These are phyloP conservation scores for Incurvaria masculella DNA, from an alignment of 2,888 invertebrate species.

Conservation along the genomic window DNA sequence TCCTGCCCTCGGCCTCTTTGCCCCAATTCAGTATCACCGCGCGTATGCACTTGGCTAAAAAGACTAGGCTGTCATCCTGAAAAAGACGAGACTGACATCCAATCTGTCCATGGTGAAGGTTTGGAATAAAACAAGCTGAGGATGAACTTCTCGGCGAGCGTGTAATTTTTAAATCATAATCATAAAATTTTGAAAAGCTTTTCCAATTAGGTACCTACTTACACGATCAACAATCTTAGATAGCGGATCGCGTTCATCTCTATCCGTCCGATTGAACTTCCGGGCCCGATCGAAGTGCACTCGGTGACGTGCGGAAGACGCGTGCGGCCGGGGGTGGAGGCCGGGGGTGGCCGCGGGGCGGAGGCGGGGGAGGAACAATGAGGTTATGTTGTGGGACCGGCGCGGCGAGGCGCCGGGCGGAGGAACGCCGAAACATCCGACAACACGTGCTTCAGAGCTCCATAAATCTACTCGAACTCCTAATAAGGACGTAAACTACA, in stretches of 20 bases:
- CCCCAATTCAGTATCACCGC: too few relatives aligned
- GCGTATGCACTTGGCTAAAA: too few relatives aligned
- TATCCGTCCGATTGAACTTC: not conserved
- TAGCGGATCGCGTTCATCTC: not conserved
- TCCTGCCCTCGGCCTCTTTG: too few relatives aligned
- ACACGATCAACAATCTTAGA: too few relatives aligned
- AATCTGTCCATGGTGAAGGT: not conserved
- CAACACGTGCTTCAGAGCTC: not conserved
- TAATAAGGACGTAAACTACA: not conserved
- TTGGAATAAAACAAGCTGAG: not conserved
- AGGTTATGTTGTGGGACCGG: conserved; percentile 56
- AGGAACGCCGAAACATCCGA: conserved; percentile 23
- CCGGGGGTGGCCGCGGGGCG: not conserved
- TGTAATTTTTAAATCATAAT: too few relatives aligned
- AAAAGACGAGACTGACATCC: too few relatives aligned
- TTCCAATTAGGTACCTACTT: not conserved
- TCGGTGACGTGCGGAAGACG: too few relatives aligned
- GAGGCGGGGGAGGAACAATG: conserved; percentile 23
- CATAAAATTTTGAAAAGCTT: not conserved
- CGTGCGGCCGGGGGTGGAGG: not conserved
- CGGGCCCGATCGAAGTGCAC: not conserved
- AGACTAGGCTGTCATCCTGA: too few relatives aligned
- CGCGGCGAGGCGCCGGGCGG: conserved; percentile 38
- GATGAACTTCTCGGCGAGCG: too few relatives aligned
- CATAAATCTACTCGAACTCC: not conserved